phyloP scores from a whole-genome alignment of 2,888 invertebrate species.

The Phlogophora meticulosa region DNA sequence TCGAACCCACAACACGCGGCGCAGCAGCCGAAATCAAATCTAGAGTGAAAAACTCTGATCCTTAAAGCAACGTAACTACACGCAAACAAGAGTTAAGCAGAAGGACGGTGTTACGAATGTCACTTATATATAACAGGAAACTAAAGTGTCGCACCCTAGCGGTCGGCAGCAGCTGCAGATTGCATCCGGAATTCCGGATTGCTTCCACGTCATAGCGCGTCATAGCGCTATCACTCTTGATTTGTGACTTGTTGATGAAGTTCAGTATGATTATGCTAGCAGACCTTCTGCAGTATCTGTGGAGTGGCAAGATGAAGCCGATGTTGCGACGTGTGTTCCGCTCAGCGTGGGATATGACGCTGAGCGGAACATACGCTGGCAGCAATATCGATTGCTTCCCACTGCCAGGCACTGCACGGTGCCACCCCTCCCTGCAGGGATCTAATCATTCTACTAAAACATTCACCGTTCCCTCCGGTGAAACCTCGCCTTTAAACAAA shows the following conservation, averaged over 20 bases:
- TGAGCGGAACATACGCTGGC: too few species aligned
- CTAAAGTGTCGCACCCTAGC: not conserved
- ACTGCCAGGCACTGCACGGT: not conserved
- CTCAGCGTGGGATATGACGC: conserved; percentile 41
- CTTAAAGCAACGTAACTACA: too few species aligned
- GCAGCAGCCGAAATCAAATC: too few species aligned
- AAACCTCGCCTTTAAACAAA: not conserved
- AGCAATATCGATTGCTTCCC: conserved; percentile 38
- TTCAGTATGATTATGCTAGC: not conserved
- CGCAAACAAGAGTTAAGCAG: too few species aligned
- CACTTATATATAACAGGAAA: too few species aligned
- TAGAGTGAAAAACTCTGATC: too few species aligned
- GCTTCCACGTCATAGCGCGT: not conserved
- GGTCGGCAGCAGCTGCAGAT: not conserved
- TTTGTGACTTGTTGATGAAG: not conserved
- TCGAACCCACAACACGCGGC: too few species aligned
- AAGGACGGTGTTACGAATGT: too few species aligned
- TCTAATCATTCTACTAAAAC: conserved; percentile 9
- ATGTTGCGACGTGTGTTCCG: conserved; percentile 23
- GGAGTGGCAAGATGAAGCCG: conserved; percentile 6
- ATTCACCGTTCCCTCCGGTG: not conserved
- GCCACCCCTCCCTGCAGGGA: conserved; percentile 1
- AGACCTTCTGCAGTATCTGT: conserved; percentile 16
- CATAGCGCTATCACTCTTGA: not conserved
- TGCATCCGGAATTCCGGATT: not conserved